Evolutionary conservation across 2,888 invertebrate genomes (phyloP).

Genomic region (Apocheima hispidaria): DNA sequence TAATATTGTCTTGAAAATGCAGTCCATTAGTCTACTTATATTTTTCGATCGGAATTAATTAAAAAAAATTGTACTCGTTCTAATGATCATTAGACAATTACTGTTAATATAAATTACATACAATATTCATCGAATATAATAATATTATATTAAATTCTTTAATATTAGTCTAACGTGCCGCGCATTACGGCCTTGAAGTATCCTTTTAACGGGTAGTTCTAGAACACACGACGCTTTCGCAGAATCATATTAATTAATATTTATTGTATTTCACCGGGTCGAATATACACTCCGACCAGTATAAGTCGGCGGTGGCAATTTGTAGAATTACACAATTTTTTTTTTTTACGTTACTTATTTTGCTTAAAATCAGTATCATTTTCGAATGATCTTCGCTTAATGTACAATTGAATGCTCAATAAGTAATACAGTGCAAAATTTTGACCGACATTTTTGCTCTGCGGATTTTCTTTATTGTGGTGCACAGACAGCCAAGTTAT

Average conservation of each 20-base stretch:
- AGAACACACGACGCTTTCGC: constrained; percentile 26
- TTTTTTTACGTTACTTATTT: no score
- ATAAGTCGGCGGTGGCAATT: no score
- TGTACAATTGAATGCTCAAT: no score
- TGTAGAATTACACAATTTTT: no score
- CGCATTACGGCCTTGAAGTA: constrained; percentile 29
- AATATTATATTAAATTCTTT: constrained; percentile 75
- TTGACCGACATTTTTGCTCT: no score
- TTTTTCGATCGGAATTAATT: constrained; percentile 12
- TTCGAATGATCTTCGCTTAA: no score
- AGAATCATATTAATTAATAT: constrained; percentile 1
- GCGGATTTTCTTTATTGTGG: no score
- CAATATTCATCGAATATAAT: constrained; percentile 78
- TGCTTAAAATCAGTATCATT: no score
- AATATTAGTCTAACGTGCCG: constrained; percentile 55
- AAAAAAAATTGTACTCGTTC: constrained; percentile 65
- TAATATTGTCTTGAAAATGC: neutral
- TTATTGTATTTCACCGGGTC: constrained; percentile 3
- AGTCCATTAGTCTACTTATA: neutral
- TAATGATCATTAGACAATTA: constrained; percentile 68
- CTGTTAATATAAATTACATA: constrained; percentile 73
- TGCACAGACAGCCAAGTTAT: no score
- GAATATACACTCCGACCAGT: neutral
- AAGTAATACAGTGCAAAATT: no score
- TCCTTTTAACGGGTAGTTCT: constrained; percentile 31